Evolutionary conservation across 2,888 invertebrate species (phyloP), one percentile per base, ranked within the genome.

Genomic region (Lasius fuliginosus): DNA sequence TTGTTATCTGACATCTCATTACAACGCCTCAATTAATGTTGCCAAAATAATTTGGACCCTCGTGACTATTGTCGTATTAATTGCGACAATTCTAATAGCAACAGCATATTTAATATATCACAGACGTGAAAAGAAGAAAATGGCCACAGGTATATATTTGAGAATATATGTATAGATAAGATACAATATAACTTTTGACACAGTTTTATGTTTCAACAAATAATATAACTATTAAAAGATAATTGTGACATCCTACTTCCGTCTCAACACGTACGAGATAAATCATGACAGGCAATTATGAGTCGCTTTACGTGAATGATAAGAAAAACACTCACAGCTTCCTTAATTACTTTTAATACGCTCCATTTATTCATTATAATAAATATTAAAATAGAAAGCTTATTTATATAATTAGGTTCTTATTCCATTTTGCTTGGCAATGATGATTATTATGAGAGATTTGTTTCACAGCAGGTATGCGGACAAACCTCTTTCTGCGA

Each of bases 221-320:
- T 6, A 71, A 18, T 27, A 11, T 53, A n/a, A 46, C 15, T 46
- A 53, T 5, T 3, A 49, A n/a, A 18, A 65, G 82, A 84, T 87
- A 87, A 83, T 56, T 56, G 53, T 27, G 64, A 60, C 58, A 75
- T 73, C 53, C 27, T 33, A 53, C 40, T 85, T 85, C 81, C 85
- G 83, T 1, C 3, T 36, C 3, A 53, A 46, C 3, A 49, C 36
- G 4, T 36, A 30, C 3, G 15, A 53, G 49, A 53, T 62, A 42
- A 40, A 18, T 53, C 12, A 27, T n/a, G 18, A 62, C 27, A 49
- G n/a, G 12, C 15, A 62, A 42, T 53, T 30, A 12, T 56, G 18
- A 9, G 9, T 23, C 1, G 3, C 23, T 79, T 11, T n/a, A 30
- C 1, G 64, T 9, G 15, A 46, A 46, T 53, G 67, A 85, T 83